Evolutionary conservation across 2,888 invertebrate genomes (phyloP), one percentile per base, ranked within the genome.

Genomic region (Protodeltote pygarga): DNA sequence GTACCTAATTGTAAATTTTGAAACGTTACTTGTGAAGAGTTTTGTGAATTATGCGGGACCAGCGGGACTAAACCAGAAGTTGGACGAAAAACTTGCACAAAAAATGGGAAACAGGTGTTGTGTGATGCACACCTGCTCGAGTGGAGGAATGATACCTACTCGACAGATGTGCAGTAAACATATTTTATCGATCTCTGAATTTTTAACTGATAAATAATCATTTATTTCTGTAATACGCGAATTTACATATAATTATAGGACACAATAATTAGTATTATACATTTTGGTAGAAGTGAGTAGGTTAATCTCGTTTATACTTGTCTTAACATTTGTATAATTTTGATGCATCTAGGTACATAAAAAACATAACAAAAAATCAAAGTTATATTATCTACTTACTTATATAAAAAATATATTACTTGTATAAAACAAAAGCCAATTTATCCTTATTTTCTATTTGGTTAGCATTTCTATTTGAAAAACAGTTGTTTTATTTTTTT

Each of bases 51-150:
- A 50, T 53, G 58, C 54, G 58, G 53, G 45, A 48, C 60, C 50
- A 40, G 58, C 54, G 58, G 53, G 45, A 48, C 60, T 51, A 40
- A 57, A 60, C 32, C 55, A 60, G 65, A 61, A 61, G 47, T 61
- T 50, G 44, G 55, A 63, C 44, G 63, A 66, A 71, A 70, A 75
- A 72, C 65, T 46, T 65, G 63, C 41, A 77, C 75, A 85, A 86
- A 87, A 88, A 89, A 82, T 73, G 68, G 74, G 72, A 75, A 87
- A 87, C 89, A 89, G 89, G 88, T 89, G 89, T 68, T 73, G 60
- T 47, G 38, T 41, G 44, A 41, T 48, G 60, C 64, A 63, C 88
- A 88, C 87, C 88, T 87, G 88, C 85, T 52, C 49, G 44, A 27
- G 57, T 63, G 47, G 63, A 58, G 63, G 15, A 29, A 48, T 52